A percentile compares a stretch with the other conserved stretches of the same genome.
Evolutionary conservation across 2,113 vertebrate species (phyloP).

Genomic region (Phainopepla nitens): DNA sequence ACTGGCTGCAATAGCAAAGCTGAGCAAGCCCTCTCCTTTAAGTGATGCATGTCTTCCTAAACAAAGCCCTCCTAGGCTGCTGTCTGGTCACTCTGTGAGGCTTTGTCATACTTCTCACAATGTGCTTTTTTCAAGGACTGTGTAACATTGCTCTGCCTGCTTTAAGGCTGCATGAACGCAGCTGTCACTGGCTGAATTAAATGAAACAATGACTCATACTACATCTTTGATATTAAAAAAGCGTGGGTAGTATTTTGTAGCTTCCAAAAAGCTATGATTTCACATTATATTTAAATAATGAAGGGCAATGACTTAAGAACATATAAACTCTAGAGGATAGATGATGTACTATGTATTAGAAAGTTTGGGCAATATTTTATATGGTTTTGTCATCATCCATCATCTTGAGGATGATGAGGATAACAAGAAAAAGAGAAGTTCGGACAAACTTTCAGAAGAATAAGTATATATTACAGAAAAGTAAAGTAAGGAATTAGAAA

Average conservation of each 20-base stretch:
- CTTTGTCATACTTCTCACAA: not conserved
- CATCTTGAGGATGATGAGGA: not conserved
- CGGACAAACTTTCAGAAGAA: not conserved
- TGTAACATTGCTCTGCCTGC: not conserved
- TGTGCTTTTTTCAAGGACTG: not conserved
- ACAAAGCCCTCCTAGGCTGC: not conserved
- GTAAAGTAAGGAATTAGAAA: not conserved
- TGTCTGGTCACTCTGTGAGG: not conserved
- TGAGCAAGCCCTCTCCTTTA: not conserved
- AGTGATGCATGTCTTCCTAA: not conserved
- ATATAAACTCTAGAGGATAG: not conserved
- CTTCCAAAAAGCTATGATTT: slow-evolving; percentile 23
- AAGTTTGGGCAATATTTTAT: not conserved
- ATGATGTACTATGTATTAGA: not conserved
- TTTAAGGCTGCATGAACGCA: not conserved
- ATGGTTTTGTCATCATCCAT: not conserved
- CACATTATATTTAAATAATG: slow-evolving; percentile 31
- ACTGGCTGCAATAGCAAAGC: not conserved
- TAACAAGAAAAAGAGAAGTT: not conserved
- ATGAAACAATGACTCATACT: slow-evolving; percentile 46
- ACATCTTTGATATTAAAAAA: slow-evolving; percentile 1
- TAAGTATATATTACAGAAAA: not conserved
- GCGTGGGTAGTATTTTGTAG: slow-evolving; percentile 7
- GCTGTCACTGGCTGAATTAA: slow-evolving; percentile 24
- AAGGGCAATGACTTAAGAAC: not conserved